Evolutionary conservation across 2,888 invertebrate species (phyloP), one percentile per base, ranked within the genome.

Genomic region (Hetaerina titia): DNA sequence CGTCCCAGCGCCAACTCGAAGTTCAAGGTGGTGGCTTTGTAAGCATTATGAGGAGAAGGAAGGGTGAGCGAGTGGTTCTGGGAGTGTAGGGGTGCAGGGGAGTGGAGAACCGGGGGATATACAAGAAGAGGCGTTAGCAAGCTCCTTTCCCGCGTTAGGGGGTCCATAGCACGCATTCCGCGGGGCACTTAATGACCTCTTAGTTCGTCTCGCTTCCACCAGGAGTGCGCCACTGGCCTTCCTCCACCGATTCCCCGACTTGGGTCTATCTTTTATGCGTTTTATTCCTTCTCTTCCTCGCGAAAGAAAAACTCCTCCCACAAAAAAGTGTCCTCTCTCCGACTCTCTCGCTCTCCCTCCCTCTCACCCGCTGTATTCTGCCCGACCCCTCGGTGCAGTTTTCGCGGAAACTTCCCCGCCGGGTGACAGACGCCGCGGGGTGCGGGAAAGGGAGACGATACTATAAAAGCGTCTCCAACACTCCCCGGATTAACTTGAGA

Each of bases 111-210:
- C 60, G 5, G 13, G 60, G 17, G 60, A 45, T 45, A 45, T 45
- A 45, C 45, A 45, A 69, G 8, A n/a, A 69, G 69, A 69, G 69
- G 69, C 22, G 81, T 13, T 19, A 5, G 31, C 31, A 88, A 56
- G 17, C 87, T 15, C n/a, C 88, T 45, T n/a, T 17, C 15, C 45
- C 56, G 45, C 88, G 11, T 17, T 15, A 22, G 88, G 56, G 45
- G 56, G 56, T 88, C 88, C 45, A 17, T 15, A 45, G 88, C 88
- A 88, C 88, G 88, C 88, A 88, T 88, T 88, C 88, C 88, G 88
- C 45, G 56, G 7, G 56, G 88, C 88, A 22, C 56, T 88, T 88
- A 88, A 88, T 88, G 88, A 17, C 88, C 88, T 45, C 88, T 45
- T 45, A 88, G 88, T 88, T 88, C 88, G 88, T 56, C 88, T 56